These are phyloP conservation scores for Erythrolamprus reginae DNA, from an alignment of 2,113 vertebrate genomes.

Conservation along the genomic window DNA sequence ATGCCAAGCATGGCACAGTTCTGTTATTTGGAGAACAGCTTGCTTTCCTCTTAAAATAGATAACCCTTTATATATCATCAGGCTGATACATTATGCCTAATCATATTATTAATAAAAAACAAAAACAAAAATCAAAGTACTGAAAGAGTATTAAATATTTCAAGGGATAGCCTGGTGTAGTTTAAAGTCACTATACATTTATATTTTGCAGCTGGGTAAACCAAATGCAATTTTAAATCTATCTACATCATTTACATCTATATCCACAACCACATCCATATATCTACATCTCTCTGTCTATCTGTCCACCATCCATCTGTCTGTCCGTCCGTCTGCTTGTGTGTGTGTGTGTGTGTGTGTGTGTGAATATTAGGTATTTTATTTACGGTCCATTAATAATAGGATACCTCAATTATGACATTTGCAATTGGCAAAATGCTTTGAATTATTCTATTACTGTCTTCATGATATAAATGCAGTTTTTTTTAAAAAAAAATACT, in stretches of 20 bases:
- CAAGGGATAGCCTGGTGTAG: neutral
- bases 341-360: too few species aligned
- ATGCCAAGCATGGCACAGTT: neutral
- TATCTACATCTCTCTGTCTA: too few species aligned
- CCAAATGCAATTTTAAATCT: slow-evolving; percentile 27
- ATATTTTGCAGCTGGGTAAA: slow-evolving; percentile 37
- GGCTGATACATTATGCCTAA: neutral
- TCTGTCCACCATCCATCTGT: too few species aligned
- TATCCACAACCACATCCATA: too few species aligned
- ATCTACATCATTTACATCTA: too few species aligned
- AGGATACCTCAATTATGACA: slow-evolving; percentile 62
- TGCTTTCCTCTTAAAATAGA: slow-evolving; percentile 19
- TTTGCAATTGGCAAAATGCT: slow-evolving; percentile 54
- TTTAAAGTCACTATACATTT: slow-evolving; percentile 36
- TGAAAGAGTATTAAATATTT: neutral
- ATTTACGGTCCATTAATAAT: slow-evolving; percentile 62
- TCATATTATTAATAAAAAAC: neutral
- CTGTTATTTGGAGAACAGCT: slow-evolving; percentile 11
- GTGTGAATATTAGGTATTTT: slow-evolving; percentile 25
- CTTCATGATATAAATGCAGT: slow-evolving; percentile 32
- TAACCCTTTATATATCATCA: neutral
- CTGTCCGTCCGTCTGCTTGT: too few species aligned
- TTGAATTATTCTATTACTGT: slow-evolving; percentile 31
- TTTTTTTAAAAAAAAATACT: slow-evolving; percentile 36
- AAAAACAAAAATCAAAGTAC: neutral